These are phyloP conservation scores for Drosophila meridionalis DNA, from an alignment of 2,888 invertebrate genomes.

Conservation along the genomic window DNA sequence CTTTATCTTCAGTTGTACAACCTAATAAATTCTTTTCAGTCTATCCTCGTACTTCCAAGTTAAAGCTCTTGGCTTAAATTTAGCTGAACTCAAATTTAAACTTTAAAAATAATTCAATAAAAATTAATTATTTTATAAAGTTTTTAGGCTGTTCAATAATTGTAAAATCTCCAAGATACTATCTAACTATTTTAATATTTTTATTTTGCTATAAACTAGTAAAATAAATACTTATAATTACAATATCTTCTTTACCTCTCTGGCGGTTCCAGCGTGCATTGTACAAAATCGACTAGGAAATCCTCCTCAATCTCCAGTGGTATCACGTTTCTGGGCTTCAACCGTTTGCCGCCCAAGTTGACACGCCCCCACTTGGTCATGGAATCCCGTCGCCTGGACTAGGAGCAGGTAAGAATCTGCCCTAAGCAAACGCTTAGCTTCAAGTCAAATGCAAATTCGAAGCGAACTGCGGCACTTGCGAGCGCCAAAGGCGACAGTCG, in stretches of 20 bases:
- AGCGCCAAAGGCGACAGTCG: constrained; percentile 61
- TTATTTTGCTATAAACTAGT: too few relatives aligned
- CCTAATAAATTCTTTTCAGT: background rate
- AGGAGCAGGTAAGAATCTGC: constrained; percentile 9
- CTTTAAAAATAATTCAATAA: background rate
- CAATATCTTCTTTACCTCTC: constrained; percentile 63
- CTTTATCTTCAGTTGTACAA: background rate
- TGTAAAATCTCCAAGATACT: too few relatives aligned
- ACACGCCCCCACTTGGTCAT: constrained; percentile 41
- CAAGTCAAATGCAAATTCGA: constrained; percentile 20
- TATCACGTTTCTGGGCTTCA: constrained; percentile 32
- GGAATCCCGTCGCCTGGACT: background rate
- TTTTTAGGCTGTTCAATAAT: too few relatives aligned
- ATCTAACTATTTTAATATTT: too few relatives aligned
- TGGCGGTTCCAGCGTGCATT: constrained; percentile 75
- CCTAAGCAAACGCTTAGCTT: background rate
- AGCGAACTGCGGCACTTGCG: constrained; percentile 63
- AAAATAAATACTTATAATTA: background rate
- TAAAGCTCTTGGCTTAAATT: background rate
- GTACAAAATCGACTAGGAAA: constrained; percentile 79
- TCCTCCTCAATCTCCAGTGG: constrained; percentile 56
- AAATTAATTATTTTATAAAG: too few relatives aligned
- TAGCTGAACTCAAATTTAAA: background rate
- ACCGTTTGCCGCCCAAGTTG: constrained; percentile 20
- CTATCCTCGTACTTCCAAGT: background rate